Evolutionary conservation across 2,797 vertebrate species (phyloP).

Genomic region (Gymnothorax reevesii): DNA sequence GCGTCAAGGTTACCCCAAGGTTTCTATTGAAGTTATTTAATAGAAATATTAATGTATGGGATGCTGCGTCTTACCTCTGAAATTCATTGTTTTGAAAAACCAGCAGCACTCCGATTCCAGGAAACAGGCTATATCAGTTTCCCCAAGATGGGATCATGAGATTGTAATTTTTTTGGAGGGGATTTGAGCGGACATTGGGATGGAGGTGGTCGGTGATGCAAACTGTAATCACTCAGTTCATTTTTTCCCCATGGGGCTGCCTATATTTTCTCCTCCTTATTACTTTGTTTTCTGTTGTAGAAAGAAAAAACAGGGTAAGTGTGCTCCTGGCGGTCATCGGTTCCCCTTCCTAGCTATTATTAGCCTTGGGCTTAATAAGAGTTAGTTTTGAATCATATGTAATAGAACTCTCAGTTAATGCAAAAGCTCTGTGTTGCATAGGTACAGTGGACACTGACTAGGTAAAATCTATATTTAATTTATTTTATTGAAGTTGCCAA

Average conservation of each 20-base stretch:
- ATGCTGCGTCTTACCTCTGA: not conserved
- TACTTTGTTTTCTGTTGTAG: no score
- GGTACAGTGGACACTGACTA: not conserved
- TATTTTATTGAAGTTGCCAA: not conserved
- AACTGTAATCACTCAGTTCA: not conserved
- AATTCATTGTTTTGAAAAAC: not conserved
- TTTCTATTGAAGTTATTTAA: not conserved
- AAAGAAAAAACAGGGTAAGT: no score
- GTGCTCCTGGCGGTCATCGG: no score
- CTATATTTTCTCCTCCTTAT: not conserved
- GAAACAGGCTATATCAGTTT: not conserved
- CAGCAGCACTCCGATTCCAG: not conserved
- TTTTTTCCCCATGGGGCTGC: not conserved
- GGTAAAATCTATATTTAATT: not conserved
- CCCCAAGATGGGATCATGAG: conserved; percentile 6
- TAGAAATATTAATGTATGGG: not conserved
- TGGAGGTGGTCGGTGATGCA: not conserved
- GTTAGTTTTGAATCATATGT: no score
- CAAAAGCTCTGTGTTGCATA: not conserved
- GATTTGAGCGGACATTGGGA: not conserved
- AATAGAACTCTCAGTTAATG: not conserved
- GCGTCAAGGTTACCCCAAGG: conserved; percentile 10
- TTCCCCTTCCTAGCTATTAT: no score
- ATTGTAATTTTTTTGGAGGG: not conserved
- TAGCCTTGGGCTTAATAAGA: no score